Percentiles rank a stretch among this genome's conserved stretches.
These are phyloP conservation scores for Penaeus chinensis DNA, from an alignment of 1,140 invertebrate species.

Conservation along the genomic window DNA sequence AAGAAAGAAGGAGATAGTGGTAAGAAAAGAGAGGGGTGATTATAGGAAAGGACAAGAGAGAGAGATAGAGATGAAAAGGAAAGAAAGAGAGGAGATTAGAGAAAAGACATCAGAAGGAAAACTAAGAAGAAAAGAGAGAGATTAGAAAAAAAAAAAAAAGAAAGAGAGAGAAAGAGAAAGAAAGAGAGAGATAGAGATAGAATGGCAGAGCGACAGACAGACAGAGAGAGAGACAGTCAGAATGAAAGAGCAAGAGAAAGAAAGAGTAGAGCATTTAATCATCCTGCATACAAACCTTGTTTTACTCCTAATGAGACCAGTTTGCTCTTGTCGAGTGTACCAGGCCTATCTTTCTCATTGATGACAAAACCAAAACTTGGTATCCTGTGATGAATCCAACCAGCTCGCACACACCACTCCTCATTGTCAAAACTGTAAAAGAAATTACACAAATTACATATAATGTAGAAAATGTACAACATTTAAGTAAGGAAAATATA, in stretches of 20 bases:
- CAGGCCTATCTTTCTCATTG: slow-evolving; percentile 66
- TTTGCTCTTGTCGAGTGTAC: slow-evolving; percentile 67
- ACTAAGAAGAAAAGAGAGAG: no score
- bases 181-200: no score
- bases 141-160: no score
- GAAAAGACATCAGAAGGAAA: no score
- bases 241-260: background rate
- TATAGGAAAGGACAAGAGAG: no score
- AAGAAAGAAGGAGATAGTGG: no score
- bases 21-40: no score
- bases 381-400: slow-evolving; percentile 68
- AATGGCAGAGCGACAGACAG: no score
- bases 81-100: no score
- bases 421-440: slow-evolving; percentile 62
- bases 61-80: no score
- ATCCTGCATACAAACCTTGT: slow-evolving; percentile 64
- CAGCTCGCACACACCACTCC: slow-evolving; percentile 67
- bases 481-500: background rate
- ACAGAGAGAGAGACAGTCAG: no score
- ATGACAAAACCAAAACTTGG: slow-evolving; percentile 70
- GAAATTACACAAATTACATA: background rate
- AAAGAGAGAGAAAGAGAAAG: no score
- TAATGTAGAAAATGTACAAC: background rate
- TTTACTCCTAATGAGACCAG: slow-evolving; percentile 66
- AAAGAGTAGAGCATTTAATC: background rate